A percentile compares a stretch with the other conserved stretches of the same genome.
These are phyloP conservation scores for Onchidella celtica DNA, from an alignment of 2,888 invertebrate genomes.

Conservation along the genomic window DNA sequence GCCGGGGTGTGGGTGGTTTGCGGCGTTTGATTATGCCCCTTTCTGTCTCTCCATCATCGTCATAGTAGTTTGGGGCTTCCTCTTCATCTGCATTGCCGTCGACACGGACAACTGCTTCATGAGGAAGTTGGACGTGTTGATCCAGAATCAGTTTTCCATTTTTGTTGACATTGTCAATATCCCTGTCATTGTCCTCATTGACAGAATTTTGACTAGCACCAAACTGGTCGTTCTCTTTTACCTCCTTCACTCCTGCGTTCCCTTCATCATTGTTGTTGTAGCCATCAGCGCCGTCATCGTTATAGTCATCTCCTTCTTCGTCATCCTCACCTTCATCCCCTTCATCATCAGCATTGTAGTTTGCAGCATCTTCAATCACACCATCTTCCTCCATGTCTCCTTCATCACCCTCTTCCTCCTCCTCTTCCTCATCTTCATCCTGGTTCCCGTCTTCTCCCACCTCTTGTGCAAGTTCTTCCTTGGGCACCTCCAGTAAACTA, in stretches of 20 bases:
- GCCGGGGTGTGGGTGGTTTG: conserved; percentile 37
- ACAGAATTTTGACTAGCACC: background rate
- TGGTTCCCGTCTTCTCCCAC: conserved; percentile 54
- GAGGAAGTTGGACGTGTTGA: background rate
- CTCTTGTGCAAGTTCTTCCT: conserved; percentile 49
- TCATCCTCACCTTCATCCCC: conserved; percentile 48
- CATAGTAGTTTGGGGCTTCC: conserved; percentile 60
- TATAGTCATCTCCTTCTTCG: conserved; percentile 41
- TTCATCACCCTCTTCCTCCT: conserved; percentile 58
- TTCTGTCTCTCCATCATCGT: conserved; percentile 54
- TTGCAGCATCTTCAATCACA: conserved; percentile 53
- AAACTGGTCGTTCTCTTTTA: background rate
- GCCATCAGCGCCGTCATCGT: conserved; percentile 34
- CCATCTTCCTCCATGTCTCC: conserved; percentile 48
- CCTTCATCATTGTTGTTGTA: conserved; percentile 51
- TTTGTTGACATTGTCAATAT: conserved; percentile 56
- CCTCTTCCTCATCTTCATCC: conserved; percentile 60
- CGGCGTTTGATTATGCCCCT: conserved; percentile 50
- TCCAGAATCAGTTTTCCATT: background rate
- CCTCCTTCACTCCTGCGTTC: conserved; percentile 32
- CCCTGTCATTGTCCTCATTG: conserved; percentile 47
- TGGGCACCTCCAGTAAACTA: conserved; percentile 33
- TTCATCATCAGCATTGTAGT: conserved; percentile 44
- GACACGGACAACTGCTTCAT: background rate
- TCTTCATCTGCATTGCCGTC: conserved; percentile 53